These are phyloP conservation scores for Trichoplusia ni DNA, from an alignment of 1,140 invertebrate genomes.

Conservation along the genomic window DNA sequence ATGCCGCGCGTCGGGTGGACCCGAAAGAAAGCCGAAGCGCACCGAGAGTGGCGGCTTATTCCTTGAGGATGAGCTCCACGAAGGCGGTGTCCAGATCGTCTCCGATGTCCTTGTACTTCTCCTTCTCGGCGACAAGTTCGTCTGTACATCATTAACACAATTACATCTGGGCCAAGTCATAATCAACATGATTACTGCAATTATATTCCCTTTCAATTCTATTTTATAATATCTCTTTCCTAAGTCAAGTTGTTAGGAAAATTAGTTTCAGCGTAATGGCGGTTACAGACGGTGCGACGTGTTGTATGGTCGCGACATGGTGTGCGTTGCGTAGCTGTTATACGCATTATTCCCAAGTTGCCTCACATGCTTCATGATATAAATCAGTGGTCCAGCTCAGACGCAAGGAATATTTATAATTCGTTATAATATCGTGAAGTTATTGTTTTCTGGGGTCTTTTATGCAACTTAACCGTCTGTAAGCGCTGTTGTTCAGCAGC, in stretches of 20 bases:
- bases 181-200: background rate
- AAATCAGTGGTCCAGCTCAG: background rate
- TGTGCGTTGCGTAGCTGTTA: background rate
- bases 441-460: no score
- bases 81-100: conserved; percentile 99
- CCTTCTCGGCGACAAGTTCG: conserved; percentile 99
- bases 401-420: no score
- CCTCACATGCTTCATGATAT: conserved; percentile 7
- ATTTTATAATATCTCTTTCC: conserved; percentile 30
- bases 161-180: conserved; percentile 12
- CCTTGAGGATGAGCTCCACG: conserved; percentile 94
- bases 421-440: no score
- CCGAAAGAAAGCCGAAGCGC: conserved; percentile 13
- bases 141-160: conserved; percentile 85
- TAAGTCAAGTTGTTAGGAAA: conserved; percentile 55
- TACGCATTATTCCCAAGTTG: background rate
- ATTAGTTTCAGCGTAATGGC: conserved; percentile 53
- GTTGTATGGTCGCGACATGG: background rate
- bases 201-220: background rate
- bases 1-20: conserved; percentile 19
- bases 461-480: conserved; percentile 29
- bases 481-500: conserved; percentile 24
- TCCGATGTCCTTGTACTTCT: conserved; percentile 99
- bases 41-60: conserved; percentile 56
- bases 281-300: conserved; percentile 30